Evolutionary conservation across 2,113 vertebrate genomes (phyloP), one percentile per base, ranked within the genome.

Genomic region (Paratilapia polleni): DNA sequence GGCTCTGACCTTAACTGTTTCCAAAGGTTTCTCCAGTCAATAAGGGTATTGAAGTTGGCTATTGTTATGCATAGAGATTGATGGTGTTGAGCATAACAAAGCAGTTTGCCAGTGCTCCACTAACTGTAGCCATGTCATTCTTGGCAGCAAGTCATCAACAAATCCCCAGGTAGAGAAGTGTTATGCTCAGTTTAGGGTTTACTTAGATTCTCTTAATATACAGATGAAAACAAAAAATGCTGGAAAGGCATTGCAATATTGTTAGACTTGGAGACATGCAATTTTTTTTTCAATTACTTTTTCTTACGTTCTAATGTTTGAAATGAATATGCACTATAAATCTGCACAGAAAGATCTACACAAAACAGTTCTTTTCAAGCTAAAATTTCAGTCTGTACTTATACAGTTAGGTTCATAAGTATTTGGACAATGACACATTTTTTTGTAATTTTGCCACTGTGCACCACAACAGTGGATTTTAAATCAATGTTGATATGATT

Each of bases 21-120:
- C 66, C 83, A 84, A 81, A 90, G 83, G 83, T 88, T 82, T 62
- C 64, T n/a, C 17, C 22, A 77, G 87, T 91, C 89, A 70, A 91
- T 91, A 84, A 64, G 8, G 4, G 24, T 86, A 91, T 92, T 84
- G 90, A 85, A 89, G 87, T 81, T 85, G 66, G 87, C 90, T 70
- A 80, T 87, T 82, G 82, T 58, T 70, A 76, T 84, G 82, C 87
- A 87, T 89, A 63, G 86, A 92, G 84, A 93, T 91, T 87, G 92
- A 93, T 92, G 84, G 59, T 15, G 78, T 61, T 24, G 66, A 84
- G 86, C 81, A 76, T 78, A 92, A 88, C 78, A 89, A 93, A 92
- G 82, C 81, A 83, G 78, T 83, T 86, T 89, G 85, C 81, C 87
- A 13, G 90, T 90, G 85, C 62, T 52, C 84, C 63, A 54, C 63